Percentiles rank a stretch among this genome's conserved stretches.
phyloP scores from a whole-genome alignment of 2,113 vertebrate genomes.

The Zapus hudsonius region DNA sequence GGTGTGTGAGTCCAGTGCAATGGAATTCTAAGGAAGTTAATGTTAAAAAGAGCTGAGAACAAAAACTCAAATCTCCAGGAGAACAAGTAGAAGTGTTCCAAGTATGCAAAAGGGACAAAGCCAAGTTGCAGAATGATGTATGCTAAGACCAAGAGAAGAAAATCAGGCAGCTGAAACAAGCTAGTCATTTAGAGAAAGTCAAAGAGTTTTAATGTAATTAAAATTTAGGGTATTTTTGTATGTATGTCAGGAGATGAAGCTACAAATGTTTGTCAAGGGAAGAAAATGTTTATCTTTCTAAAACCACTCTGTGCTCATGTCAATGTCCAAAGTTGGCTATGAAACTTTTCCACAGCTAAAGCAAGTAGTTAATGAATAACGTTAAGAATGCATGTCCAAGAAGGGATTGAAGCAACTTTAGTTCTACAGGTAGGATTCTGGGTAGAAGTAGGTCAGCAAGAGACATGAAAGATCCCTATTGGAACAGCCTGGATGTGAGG shows the following conservation, averaged over 20 bases:
- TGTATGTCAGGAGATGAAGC: not conserved
- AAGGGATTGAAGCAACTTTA: not conserved
- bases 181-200: not conserved
- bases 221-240: not conserved
- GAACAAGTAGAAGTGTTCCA: not conserved
- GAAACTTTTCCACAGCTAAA: not conserved
- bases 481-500: constrained; percentile 13
- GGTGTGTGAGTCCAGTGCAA: not conserved
- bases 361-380: constrained; percentile 15
- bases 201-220: not conserved
- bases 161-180: not conserved
- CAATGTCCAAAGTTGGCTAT: constrained; percentile 14
- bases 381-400: not conserved
- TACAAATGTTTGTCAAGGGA: not conserved
- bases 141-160: not conserved
- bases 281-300: constrained; percentile 40
- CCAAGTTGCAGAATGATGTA: no score
- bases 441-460: not conserved
- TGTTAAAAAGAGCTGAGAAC: not conserved
- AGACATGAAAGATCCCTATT: not conserved
- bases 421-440: not conserved
- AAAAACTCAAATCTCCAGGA: not conserved
- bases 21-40: not conserved
- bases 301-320: constrained; percentile 35
- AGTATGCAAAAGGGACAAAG: not conserved